Percentiles rank a stretch among this genome's conserved stretches.
Evolutionary conservation across 1,140 invertebrate genomes (phyloP).

Genomic region (Lucilia sericata): DNA sequence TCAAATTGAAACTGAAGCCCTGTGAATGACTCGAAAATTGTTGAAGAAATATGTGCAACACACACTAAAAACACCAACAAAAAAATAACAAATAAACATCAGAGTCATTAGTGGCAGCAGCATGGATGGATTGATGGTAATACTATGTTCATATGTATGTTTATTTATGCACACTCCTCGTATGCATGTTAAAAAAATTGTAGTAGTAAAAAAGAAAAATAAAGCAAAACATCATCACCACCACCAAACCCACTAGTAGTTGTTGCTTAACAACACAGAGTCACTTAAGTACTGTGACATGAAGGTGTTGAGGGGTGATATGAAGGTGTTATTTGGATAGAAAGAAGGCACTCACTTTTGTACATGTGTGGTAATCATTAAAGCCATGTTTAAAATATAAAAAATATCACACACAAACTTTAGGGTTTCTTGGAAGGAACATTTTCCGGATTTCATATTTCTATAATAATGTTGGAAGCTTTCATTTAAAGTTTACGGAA

Average conservation of each 20-base stretch:
- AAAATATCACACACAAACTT: neutral
- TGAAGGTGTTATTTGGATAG: neutral
- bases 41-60: slow-evolving; percentile 17
- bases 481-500: too few relatives aligned
- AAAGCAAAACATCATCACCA: neutral
- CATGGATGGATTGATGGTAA: slow-evolving; percentile 20
- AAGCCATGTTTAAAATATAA: slow-evolving; percentile 19
- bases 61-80: slow-evolving; percentile 13
- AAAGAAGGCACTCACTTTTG: neutral
- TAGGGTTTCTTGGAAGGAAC: too few relatives aligned
- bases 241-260: neutral
- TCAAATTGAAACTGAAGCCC: slow-evolving; percentile 42
- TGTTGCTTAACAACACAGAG: neutral
- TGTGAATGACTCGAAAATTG: slow-evolving; percentile 36
- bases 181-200: neutral
- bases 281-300: neutral
- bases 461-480: too few relatives aligned
- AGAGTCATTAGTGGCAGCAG: slow-evolving; percentile 36
- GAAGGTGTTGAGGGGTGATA: neutral
- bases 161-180: neutral
- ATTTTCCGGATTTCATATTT: too few relatives aligned
- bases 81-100: slow-evolving; percentile 23
- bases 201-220: neutral
- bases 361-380: slow-evolving; percentile 23
- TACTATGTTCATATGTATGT: neutral